Conservation (phyloP, 2,888 invertebrate species). For the Athalia rosae region DNA sequence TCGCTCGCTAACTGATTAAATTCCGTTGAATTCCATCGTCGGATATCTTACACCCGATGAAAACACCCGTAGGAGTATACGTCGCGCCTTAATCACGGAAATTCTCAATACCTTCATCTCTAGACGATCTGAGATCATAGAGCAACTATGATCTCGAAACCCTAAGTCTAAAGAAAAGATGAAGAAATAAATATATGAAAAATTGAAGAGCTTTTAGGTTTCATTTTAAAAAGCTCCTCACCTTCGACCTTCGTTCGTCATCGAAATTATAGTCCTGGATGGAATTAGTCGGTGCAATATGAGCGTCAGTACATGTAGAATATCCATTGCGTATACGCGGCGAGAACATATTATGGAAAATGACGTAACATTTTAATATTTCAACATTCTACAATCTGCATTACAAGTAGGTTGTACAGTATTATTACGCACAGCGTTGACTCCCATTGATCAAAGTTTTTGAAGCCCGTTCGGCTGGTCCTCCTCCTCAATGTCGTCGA, state of each 20-base stretch:
- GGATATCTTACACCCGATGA: background rate
- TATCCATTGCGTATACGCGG: constrained; percentile 3
- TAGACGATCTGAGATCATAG: background rate
- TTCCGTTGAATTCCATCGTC: constrained; percentile 58
- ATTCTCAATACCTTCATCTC: constrained; percentile 8
- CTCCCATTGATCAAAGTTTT: background rate
- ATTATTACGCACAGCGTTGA: background rate
- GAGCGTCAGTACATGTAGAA: background rate
- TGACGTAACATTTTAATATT: constrained; percentile 25
- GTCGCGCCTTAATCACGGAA: constrained; percentile 9
- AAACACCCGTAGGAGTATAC: constrained; percentile 20
- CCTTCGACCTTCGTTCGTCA: constrained; percentile 12
- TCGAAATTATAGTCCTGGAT: background rate
- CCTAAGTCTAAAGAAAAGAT: no score
- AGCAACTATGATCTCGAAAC: background rate
- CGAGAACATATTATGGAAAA: background rate
- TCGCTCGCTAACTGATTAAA: constrained; percentile 61
- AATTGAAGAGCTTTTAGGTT: background rate
- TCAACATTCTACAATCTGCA: constrained; percentile 14
- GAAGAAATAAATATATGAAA: background rate
- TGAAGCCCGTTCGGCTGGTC: background rate
- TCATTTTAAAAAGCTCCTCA: background rate
- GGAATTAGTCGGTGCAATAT: background rate
- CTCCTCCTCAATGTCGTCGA: no score
- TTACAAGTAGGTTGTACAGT: background rate